Percentiles rank a stretch among this genome's conserved stretches.
phyloP scores from a whole-genome alignment of 2,797 vertebrate genomes.

The Sebastolobus alascanus region DNA sequence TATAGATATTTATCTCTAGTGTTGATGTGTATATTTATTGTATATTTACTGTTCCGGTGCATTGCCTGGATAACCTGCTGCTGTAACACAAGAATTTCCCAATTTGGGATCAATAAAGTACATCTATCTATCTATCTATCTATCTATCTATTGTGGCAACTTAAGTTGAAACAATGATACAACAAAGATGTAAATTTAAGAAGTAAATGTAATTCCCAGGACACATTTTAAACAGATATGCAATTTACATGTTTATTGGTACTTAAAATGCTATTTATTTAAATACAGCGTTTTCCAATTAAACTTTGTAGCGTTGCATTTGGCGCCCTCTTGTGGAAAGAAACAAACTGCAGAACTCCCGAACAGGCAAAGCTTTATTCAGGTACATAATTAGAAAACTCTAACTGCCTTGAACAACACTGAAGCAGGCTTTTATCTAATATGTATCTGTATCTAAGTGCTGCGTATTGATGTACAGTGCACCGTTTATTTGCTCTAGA shows the following conservation, averaged over 20 bases:
- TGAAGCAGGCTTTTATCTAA: slow-evolving; percentile 26
- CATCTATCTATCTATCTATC: too few species aligned
- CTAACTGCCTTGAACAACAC: slow-evolving; percentile 29
- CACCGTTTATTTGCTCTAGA: slow-evolving; percentile 22
- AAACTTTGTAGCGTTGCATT: not conserved
- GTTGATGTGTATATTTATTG: too few species aligned
- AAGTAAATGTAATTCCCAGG: not conserved
- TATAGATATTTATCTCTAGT: too few species aligned
- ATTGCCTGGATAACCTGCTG: too few species aligned
- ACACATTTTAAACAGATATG: not conserved
- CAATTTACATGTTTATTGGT: slow-evolving; percentile 20
- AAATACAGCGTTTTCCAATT: slow-evolving; percentile 3
- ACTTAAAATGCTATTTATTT: slow-evolving; percentile 5
- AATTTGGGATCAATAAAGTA: too few species aligned
- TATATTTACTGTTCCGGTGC: too few species aligned
- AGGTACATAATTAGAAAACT: slow-evolving; percentile 34
- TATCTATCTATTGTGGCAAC: too few species aligned
- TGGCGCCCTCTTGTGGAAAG: slow-evolving; percentile 49
- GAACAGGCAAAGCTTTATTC: slow-evolving; percentile 53
- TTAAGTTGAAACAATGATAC: not conserved
- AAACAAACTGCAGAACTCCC: slow-evolving; percentile 30
- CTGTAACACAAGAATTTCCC: too few species aligned
- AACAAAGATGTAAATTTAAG: not conserved
- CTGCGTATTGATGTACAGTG: slow-evolving; percentile 14
- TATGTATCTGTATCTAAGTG: slow-evolving; percentile 15